These are phyloP conservation scores for Pelmatolapia mariae DNA, from an alignment of 2,113 vertebrate species.

Conservation along the genomic window DNA sequence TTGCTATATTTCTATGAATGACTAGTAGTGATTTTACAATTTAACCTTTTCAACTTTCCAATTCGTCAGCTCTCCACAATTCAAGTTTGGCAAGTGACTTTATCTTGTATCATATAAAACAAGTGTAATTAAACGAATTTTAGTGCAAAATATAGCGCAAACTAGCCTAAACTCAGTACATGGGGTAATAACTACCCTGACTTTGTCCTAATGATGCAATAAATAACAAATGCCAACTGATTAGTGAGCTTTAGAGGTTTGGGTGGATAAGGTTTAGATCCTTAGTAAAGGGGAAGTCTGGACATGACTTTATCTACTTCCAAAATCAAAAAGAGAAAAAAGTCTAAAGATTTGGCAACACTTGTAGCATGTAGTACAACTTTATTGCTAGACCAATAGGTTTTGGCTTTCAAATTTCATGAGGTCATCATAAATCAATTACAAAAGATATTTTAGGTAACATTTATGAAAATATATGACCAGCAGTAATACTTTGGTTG, in stretches of 20 bases:
- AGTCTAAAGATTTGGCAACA: not conserved
- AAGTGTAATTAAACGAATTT: not conserved
- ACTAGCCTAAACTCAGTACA: not conserved
- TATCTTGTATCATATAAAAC: conserved; percentile 32
- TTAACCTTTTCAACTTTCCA: not conserved
- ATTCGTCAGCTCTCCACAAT: not conserved
- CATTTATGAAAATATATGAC: not conserved
- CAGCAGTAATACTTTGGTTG: not conserved
- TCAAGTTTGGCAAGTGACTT: not conserved
- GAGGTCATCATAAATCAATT: not conserved
- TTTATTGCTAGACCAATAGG: not conserved
- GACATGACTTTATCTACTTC: not conserved
- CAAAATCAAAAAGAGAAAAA: not conserved
- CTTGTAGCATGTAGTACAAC: not conserved
- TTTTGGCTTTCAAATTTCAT: not conserved
- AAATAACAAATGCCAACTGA: not conserved
- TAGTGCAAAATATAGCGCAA: not conserved
- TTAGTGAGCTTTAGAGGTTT: not conserved
- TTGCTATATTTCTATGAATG: not conserved
- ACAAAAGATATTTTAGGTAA: not conserved
- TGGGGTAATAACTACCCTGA: not conserved
- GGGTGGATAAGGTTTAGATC: not conserved
- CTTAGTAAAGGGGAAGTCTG: not conserved
- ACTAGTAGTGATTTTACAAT: not conserved
- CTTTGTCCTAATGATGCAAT: not conserved